phyloP scores from a whole-genome alignment of 2,888 invertebrate genomes.

The Cephus rjabovi region DNA sequence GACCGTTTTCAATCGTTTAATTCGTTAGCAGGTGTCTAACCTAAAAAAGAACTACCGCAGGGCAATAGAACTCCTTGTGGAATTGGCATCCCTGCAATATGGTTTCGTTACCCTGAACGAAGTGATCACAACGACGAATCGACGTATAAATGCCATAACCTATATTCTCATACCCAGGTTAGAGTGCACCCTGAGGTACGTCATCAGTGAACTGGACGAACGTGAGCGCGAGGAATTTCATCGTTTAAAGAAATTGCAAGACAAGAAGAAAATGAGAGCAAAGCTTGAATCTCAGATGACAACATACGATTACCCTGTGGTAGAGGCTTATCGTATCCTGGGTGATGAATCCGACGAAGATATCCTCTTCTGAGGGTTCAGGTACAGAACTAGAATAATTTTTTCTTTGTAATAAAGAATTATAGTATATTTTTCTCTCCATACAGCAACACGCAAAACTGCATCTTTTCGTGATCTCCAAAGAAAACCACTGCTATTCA shows the following conservation, averaged over 20 bases:
- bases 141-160: conserved; percentile 76
- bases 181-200: conserved; percentile 73
- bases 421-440: no score
- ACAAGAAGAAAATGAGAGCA: conserved; percentile 65
- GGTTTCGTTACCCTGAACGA: conserved; percentile 75
- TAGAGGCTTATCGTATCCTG: no score
- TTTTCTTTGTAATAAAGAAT: no score
- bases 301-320: not conserved
- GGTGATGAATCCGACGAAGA: conserved; percentile 68
- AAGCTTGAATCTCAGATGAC: conserved; percentile 1
- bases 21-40: conserved; percentile 75
- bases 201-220: conserved; percentile 74
- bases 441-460: no score
- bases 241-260: conserved; percentile 65
- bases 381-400: no score
- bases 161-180: conserved; percentile 75
- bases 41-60: conserved; percentile 96
- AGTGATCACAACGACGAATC: conserved; percentile 74
- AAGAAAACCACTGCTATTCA: no score
- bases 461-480: no score
- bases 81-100: conserved; percentile 74
- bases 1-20: conserved; percentile 69
- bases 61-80: conserved; percentile 72
- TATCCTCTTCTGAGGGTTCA: conserved; percentile 59
- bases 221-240: conserved; percentile 75